These are phyloP conservation scores for Athripsodes cinereus DNA, from an alignment of 2,888 invertebrate species.

Conservation along the genomic window DNA sequence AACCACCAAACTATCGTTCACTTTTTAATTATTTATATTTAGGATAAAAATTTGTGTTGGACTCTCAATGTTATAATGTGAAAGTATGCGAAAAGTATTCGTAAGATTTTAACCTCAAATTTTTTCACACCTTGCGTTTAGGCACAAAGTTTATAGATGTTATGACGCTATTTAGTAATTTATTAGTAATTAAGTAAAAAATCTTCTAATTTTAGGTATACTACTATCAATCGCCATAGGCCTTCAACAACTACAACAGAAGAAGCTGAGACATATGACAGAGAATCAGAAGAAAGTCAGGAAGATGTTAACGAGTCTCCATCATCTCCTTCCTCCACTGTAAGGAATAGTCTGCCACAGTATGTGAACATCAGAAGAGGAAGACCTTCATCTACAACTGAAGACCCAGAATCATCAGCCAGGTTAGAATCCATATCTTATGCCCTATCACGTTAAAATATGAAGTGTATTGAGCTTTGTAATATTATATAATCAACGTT, in stretches of 20 bases:
- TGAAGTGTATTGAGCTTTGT: background rate
- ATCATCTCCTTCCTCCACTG: slow-evolving; percentile 36
- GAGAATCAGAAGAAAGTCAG: slow-evolving; percentile 30
- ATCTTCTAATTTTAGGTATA: slow-evolving; percentile 50
- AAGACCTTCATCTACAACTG: slow-evolving; percentile 45
- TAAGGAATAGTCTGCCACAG: slow-evolving; percentile 47
- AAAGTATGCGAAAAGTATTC: too few relatives aligned
- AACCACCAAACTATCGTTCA: too few relatives aligned
- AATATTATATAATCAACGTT: background rate
- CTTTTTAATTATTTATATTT: too few relatives aligned
- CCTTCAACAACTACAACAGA: slow-evolving; percentile 41
- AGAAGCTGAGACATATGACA: slow-evolving; percentile 33
- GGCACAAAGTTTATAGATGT: too few relatives aligned
- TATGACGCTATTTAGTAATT: too few relatives aligned
- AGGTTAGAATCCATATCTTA: slow-evolving; percentile 15
- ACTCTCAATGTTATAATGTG: too few relatives aligned
- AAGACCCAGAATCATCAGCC: slow-evolving; percentile 17
- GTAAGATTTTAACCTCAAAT: too few relatives aligned
- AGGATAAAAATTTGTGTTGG: too few relatives aligned
- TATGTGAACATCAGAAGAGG: slow-evolving; percentile 69
- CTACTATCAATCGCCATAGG: slow-evolving; percentile 56
- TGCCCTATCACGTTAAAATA: too few relatives aligned
- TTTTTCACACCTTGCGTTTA: too few relatives aligned
- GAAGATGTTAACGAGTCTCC: slow-evolving; percentile 31
- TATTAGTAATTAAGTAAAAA: background rate